Conservation (phyloP, 2,113 vertebrate species). For the Dasyornis broadbenti region DNA sequence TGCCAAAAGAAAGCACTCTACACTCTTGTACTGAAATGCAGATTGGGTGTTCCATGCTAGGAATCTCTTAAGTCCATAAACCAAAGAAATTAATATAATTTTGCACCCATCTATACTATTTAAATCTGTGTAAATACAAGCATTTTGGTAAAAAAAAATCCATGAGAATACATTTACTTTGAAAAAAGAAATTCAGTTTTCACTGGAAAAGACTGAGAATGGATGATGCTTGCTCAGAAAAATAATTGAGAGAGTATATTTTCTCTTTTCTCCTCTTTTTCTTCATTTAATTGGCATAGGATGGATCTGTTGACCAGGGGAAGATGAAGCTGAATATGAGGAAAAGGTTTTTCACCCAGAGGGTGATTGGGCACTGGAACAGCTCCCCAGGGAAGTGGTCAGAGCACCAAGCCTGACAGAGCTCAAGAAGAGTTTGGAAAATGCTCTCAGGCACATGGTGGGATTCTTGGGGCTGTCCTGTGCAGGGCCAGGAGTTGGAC, state of each 20-base stretch:
- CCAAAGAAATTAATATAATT: background rate
- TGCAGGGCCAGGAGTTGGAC: background rate
- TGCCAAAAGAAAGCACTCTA: background rate
- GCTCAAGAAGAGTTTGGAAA: background rate
- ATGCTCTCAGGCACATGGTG: background rate
- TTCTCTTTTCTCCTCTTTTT: background rate
- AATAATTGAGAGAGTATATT: background rate
- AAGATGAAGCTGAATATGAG: fast-evolving
- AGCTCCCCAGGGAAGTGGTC: background rate
- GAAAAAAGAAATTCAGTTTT: background rate
- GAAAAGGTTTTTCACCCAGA: background rate
- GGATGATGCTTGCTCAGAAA: background rate
- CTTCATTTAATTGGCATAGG: background rate
- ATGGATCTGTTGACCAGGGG: too few relatives aligned
- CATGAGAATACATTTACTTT: background rate
- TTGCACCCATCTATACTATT: background rate
- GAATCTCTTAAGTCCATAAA: background rate
- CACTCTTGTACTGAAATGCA: background rate
- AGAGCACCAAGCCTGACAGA: background rate
- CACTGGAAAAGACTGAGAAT: background rate
- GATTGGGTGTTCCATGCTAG: background rate
- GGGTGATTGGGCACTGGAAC: background rate
- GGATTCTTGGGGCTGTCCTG: background rate
- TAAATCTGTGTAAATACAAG: background rate
- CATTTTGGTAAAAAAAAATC: background rate